A percentile compares a stretch with the other conserved stretches of the same genome.
Conservation (phyloP, 2,888 invertebrate genomes). For the Ophonus ardosiacus region DNA sequence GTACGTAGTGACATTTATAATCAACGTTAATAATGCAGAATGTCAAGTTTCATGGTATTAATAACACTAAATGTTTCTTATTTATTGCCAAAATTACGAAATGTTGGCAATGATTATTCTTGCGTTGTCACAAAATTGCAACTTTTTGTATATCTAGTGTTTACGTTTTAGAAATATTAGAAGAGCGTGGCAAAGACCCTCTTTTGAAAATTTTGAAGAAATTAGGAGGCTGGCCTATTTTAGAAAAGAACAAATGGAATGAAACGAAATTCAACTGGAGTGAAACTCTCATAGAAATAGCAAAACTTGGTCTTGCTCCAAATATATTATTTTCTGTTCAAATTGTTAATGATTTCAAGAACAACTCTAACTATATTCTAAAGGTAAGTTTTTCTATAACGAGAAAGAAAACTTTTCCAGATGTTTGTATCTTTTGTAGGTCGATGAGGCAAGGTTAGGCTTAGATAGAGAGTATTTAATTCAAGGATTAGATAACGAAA, state of each 20-base stretch:
- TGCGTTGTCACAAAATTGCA: not conserved
- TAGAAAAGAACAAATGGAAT: constrained; percentile 73
- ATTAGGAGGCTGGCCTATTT: constrained; percentile 78
- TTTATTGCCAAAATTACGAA: not conserved
- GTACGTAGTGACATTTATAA: no score
- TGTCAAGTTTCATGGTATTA: no score
- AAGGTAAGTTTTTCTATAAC: constrained; percentile 62
- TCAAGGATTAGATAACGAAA: constrained; percentile 63
- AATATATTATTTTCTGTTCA: constrained; percentile 65
- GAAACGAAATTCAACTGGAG: constrained; percentile 68
- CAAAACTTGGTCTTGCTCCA: constrained; percentile 64
- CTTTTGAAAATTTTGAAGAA: constrained; percentile 79
- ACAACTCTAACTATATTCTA: constrained; percentile 66
- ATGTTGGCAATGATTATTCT: not conserved
- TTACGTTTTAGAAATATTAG: constrained; percentile 82
- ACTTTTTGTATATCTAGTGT: not conserved
- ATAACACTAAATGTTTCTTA: no score
- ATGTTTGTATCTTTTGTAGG: constrained; percentile 61
- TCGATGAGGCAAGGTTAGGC: constrained; percentile 67
- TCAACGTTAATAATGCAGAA: no score
- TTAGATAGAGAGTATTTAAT: constrained; percentile 67
- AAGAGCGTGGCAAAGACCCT: constrained; percentile 83
- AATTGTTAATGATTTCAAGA: constrained; percentile 65
- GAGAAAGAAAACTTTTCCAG: not conserved
- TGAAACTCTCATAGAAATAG: constrained; percentile 64